Percentiles rank a stretch among this genome's conserved stretches.
Conservation (phyloP, 1,140 invertebrate species). For the Pristionchus pacificus region DNA sequence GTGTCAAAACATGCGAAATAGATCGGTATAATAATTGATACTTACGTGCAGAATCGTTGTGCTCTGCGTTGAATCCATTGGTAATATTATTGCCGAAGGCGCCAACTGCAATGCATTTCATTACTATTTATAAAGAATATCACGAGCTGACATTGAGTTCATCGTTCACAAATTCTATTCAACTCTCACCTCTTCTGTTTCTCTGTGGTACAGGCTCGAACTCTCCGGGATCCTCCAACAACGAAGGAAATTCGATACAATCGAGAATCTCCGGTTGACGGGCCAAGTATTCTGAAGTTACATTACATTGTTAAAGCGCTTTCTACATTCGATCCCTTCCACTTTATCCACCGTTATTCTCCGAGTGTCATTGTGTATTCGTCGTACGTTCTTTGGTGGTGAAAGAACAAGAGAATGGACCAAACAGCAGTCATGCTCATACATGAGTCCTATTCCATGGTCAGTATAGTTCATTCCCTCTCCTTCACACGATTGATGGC, state of each 20-base stretch:
- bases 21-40: not conserved
- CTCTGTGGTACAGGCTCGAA: not conserved
- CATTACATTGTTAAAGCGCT: conserved; percentile 19
- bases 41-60: not conserved
- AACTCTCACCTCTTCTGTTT: not conserved
- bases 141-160: too few relatives aligned
- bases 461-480: too few relatives aligned
- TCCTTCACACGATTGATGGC: not conserved
- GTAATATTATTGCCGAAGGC: not conserved
- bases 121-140: too few relatives aligned
- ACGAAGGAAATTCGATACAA: conserved; percentile 45
- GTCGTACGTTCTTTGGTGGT: conserved; percentile 7
- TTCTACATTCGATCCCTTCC: not conserved
- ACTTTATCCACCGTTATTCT: not conserved
- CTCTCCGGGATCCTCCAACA: conserved; percentile 20
- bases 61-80: not conserved
- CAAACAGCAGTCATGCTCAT: not conserved
- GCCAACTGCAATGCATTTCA: too few relatives aligned
- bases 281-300: conserved; percentile 46
- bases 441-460: too few relatives aligned
- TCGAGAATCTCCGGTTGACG: conserved; percentile 45
- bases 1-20: not conserved
- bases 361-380: not conserved
- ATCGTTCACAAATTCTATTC: too few relatives aligned
- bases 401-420: conserved; percentile 8